Evolutionary conservation across 1,140 invertebrate genomes (phyloP).

Genomic region (Anagrus nilaparvatae): DNA sequence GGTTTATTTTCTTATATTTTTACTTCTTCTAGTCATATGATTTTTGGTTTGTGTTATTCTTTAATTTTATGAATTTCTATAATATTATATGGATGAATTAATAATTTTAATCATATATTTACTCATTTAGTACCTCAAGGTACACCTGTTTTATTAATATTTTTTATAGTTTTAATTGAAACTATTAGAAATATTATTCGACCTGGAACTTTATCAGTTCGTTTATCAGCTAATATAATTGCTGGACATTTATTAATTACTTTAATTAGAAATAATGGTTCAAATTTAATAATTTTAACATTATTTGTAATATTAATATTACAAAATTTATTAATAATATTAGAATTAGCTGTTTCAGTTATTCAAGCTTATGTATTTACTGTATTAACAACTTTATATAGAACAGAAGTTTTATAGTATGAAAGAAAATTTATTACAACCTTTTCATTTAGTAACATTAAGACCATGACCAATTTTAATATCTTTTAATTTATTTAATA

Average conservation of each 20-base stretch:
- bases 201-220: constrained; percentile 51
- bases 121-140: constrained; percentile 41
- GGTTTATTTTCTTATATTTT: constrained; percentile 40
- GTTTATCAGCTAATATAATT: constrained; percentile 59
- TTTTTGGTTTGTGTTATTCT: constrained; percentile 34
- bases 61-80: constrained; percentile 49
- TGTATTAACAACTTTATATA: constrained; percentile 40
- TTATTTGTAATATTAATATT: no score
- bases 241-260: constrained; percentile 54
- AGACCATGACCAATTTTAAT: constrained; percentile 43
- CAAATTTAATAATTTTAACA: no score
- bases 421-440: constrained; percentile 45
- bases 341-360: constrained; percentile 28
- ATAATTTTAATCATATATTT: constrained; percentile 31
- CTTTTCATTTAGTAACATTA: constrained; percentile 44
- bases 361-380: constrained; percentile 27
- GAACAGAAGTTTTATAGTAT: constrained; percentile 33
- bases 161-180: constrained; percentile 55
- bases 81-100: constrained; percentile 40
- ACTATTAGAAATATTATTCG: constrained; percentile 52
- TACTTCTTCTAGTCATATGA: constrained; percentile 18
- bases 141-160: constrained; percentile 50
- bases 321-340: constrained; percentile 40
- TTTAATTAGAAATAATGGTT: constrained; percentile 43
- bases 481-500: constrained; percentile 27